phyloP scores from a whole-genome alignment of 2,113 vertebrate species.

The Hoplias malabaricus region DNA sequence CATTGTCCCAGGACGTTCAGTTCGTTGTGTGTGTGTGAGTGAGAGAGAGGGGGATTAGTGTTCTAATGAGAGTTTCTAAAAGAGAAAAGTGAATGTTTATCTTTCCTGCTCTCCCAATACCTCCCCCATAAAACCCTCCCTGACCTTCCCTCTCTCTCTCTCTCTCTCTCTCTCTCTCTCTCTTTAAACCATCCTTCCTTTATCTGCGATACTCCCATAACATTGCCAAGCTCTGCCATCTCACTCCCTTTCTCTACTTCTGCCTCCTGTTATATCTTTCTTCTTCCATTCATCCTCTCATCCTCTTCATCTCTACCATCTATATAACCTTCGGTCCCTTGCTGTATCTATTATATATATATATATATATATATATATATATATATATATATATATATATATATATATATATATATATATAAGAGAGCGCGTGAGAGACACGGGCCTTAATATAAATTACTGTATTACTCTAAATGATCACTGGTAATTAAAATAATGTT shows the following conservation, averaged over 20 bases:
- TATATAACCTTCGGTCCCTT: no score
- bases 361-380: no score
- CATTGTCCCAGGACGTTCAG: not conserved
- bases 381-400: no score
- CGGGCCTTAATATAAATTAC: no score
- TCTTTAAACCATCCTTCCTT: not conserved
- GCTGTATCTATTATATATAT: no score
- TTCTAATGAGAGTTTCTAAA: slow-evolving; percentile 24
- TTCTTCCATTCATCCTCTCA: not conserved
- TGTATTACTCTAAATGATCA: no score
- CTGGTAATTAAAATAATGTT: no score
- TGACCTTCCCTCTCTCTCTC: not conserved
- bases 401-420: no score
- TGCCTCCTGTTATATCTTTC: no score
- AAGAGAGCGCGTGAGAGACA: no score
- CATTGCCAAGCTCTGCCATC: not conserved
- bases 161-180: not conserved
- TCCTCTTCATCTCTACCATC: no score
- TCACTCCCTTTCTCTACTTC: not conserved
- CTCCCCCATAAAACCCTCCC: not conserved
- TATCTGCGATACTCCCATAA: not conserved
- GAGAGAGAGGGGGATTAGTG: slow-evolving; percentile 12
- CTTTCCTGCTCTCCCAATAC: not conserved
- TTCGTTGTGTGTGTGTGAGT: slow-evolving; percentile 12
- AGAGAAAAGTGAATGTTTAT: slow-evolving; percentile 14